These are phyloP conservation scores for Porites australiensis DNA, from an alignment of 64 coral and sea anemone species.

Conservation along the genomic window DNA sequence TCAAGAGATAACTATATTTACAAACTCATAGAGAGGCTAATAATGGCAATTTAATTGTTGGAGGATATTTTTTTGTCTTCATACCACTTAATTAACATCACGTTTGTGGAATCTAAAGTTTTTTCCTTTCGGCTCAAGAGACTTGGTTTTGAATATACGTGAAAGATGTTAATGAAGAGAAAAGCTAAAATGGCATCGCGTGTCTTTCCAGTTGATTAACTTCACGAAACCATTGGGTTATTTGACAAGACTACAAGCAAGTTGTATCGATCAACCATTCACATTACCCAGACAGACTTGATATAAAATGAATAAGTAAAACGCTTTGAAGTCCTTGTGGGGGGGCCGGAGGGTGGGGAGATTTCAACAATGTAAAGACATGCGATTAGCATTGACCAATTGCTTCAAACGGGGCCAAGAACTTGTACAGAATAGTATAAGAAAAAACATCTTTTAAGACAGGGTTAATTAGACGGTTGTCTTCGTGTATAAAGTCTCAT, in stretches of 20 bases:
- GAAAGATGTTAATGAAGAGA: neutral
- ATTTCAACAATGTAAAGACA: neutral
- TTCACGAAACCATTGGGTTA: neutral
- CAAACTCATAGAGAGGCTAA: conserved; percentile 37
- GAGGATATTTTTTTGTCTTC: conserved; percentile 12
- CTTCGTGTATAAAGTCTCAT: neutral
- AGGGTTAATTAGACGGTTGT: neutral
- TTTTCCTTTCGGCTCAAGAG: neutral
- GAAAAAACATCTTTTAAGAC: neutral
- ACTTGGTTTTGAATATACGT: neutral
- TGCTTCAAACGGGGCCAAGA: neutral
- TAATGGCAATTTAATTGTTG: conserved; percentile 46
- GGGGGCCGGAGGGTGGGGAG: too few species aligned
- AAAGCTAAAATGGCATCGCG: neutral
- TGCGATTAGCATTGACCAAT: neutral
- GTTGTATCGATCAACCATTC: neutral
- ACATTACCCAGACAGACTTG: neutral
- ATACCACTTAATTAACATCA: conserved; percentile 40
- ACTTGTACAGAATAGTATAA: neutral
- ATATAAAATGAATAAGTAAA: too few species aligned
- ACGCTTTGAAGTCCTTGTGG: too few species aligned
- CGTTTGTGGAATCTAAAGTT: neutral
- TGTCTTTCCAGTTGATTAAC: neutral
- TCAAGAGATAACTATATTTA: conserved; percentile 31
- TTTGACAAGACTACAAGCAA: neutral